Base-by-base conservation (phyloP, 2,888 invertebrate genomes). In the Argyra leucocephala region DNA sequence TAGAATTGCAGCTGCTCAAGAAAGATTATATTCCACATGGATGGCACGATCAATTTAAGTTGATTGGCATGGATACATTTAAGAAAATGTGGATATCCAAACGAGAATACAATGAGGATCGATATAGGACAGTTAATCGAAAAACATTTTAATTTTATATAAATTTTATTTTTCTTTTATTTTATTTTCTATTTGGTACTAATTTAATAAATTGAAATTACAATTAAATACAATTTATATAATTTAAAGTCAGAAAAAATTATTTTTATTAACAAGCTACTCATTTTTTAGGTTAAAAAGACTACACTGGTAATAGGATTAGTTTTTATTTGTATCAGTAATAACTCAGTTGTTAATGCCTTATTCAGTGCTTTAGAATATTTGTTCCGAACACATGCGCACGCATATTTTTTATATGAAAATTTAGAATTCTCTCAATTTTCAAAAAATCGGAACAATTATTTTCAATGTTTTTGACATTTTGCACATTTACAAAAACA, bases 41-140 rank as follows among this genome's bases (percentile, higher is more conserved):
- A 99, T 99, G 76, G 99, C 99, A 64, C 97, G 97, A 67, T 98
- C 98, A 26, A 99, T 99, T 82, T 85, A 99, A 72, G 99, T 98
- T 15, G 96, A 97, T n/a, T 83, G n/a, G n/a, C n/a, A n/a, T 99
- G 71, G 99, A 99, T 82, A 98, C 99, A 10, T 99, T 99, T 83
- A 94, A 96, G 77, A 95, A 96, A 82, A 98, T 99, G 96, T 99
- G 98, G 98, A 93, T 99, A 62, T 96, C 96, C 57, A 99, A 99
- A 79, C 84, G 93, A 67, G 99, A 99, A 76, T 99, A 93, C 76
- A 97, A 98, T 72, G 97, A 98, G 77, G 96, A 96, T 70, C 98
- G 98, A 1, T 89, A 89, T 72, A 84, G 95, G 71, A 96, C 95
- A 65, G 90, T 98, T 72, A 96, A 97, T 81, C 86, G 95, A 80